Evolutionary conservation across 30 jellyfish, hydroid and myxozoan species (phyloP).

Genomic region (Aurelia sp.): DNA sequence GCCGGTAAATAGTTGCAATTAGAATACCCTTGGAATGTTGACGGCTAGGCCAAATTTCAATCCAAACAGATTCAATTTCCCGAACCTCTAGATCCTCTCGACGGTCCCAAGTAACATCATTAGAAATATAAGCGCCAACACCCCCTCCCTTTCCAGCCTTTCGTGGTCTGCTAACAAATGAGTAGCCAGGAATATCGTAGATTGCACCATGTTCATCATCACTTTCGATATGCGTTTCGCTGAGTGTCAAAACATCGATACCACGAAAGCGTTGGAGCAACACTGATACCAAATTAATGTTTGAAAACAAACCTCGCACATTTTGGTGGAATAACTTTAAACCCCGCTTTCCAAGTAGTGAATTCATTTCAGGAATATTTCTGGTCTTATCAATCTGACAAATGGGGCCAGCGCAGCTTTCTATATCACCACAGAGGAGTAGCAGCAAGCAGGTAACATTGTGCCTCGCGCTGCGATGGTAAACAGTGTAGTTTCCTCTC

Average conservation of each 20-base stretch:
- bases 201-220: slow-evolving; percentile 11
- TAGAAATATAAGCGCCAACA: too few relatives aligned
- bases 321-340: slow-evolving; percentile 64
- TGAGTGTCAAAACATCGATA: slow-evolving; percentile 53
- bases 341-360: slow-evolving; percentile 56
- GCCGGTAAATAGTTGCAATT: too few relatives aligned
- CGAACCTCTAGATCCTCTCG: too few relatives aligned
- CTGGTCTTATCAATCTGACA: slow-evolving; percentile 7
- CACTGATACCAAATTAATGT: too few relatives aligned
- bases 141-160: slow-evolving; percentile 65
- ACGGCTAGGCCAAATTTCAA: slow-evolving; percentile 58
- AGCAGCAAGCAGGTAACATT: too few relatives aligned
- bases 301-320: too few relatives aligned
- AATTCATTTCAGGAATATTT: slow-evolving; percentile 27
- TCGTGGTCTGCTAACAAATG: slow-evolving; percentile 68
- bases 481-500: too few relatives aligned
- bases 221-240: slow-evolving; percentile 63
- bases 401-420: too few relatives aligned
- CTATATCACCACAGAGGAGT: too few relatives aligned
- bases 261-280: slow-evolving; percentile 56
- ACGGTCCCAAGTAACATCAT: too few relatives aligned
- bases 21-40: slow-evolving; percentile 48
- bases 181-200: slow-evolving; percentile 64
- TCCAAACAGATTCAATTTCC: too few relatives aligned
- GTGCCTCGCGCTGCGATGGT: too few relatives aligned